phyloP scores from a whole-genome alignment of 1,140 invertebrate genomes.

The Mamestra configurata region DNA sequence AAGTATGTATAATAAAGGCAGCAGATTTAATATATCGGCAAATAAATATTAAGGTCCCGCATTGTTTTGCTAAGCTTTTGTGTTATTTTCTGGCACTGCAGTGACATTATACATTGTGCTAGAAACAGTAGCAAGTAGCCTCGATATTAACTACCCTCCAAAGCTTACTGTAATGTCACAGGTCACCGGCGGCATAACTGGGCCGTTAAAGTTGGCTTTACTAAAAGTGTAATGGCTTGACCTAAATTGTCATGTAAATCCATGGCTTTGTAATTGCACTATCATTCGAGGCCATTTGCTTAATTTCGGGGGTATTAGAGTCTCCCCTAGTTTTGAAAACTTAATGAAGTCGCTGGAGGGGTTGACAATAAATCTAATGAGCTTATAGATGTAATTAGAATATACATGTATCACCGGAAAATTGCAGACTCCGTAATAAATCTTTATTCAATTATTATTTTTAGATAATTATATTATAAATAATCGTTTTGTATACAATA shows the following conservation, averaged over 20 bases:
- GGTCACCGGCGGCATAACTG: slow-evolving; percentile 56
- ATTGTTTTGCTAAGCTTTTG: slow-evolving; percentile 45
- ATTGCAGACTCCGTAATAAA: too few species aligned
- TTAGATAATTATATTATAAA: too few species aligned
- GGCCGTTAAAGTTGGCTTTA: slow-evolving; percentile 51
- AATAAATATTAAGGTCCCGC: slow-evolving; percentile 42
- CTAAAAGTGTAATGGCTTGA: slow-evolving; percentile 59
- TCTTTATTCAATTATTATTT: too few species aligned
- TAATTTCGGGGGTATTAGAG: slow-evolving; percentile 50
- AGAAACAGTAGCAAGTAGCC: slow-evolving; percentile 53
- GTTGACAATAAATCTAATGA: not conserved
- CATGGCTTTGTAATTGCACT: slow-evolving; percentile 57
- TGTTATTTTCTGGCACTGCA: slow-evolving; percentile 42
- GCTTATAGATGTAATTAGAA: too few species aligned
- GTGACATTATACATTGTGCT: slow-evolving; percentile 38
- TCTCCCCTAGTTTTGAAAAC: slow-evolving; percentile 27
- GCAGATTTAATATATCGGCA: slow-evolving; percentile 10
- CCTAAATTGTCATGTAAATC: slow-evolving; percentile 62
- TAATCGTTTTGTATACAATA: too few species aligned
- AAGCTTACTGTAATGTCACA: slow-evolving; percentile 60
- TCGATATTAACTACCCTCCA: slow-evolving; percentile 56
- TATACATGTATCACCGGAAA: too few species aligned
- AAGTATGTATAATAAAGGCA: slow-evolving; percentile 20
- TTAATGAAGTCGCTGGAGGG: slow-evolving; percentile 4
- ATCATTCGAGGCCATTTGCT: slow-evolving; percentile 57